Evolutionary conservation across 2,113 vertebrate genomes (phyloP), one percentile per base, ranked within the genome.

Genomic region (Chamaea fasciata): DNA sequence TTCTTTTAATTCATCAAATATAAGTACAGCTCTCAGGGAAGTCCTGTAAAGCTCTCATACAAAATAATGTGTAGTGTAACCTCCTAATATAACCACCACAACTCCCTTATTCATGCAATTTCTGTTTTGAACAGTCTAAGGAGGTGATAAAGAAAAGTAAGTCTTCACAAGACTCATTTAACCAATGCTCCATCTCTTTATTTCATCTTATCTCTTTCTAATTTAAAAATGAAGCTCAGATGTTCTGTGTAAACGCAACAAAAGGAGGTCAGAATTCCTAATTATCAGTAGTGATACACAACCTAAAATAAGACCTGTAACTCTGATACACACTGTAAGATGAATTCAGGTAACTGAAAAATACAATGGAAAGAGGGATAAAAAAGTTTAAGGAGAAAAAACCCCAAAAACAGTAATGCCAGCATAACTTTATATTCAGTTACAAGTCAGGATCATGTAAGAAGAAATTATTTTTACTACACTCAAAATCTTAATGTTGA

Each of bases 401-500:
- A 33, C 2, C 4, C 4, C 35, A 17, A 53, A 70, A 55, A 0
- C 23, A n/a, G n/a, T 56, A 89, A 20, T 49, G 26, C 39, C 49
- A 68, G 12, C 30, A 64, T 75, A 93, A 93, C 39, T 90, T 90
- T 87, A 79, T 75, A 86, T 81, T 95, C 92, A 69, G 49, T 71
- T 80, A 88, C 74, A 94, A 91, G 69, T 77, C 82, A 95, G 49
- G 57, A 79, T 95, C 77, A 81, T 35, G 41, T 57, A 95, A 91
- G 74, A 96, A 96, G 91, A 88, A 92, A 95, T 96, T 96, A 94
- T 93, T 97, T 95, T 93, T 78, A 83, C 68, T 67, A 50, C 31
- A 94, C 53, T 91, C 56, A 94, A 93, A 93, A 93, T 78, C 88
- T 79, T 80, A 81, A 42, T 71, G 31, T 16, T 83, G 78, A 77